Evolutionary conservation across 2,888 invertebrate genomes (phyloP).

Genomic region (Leucania comma): DNA sequence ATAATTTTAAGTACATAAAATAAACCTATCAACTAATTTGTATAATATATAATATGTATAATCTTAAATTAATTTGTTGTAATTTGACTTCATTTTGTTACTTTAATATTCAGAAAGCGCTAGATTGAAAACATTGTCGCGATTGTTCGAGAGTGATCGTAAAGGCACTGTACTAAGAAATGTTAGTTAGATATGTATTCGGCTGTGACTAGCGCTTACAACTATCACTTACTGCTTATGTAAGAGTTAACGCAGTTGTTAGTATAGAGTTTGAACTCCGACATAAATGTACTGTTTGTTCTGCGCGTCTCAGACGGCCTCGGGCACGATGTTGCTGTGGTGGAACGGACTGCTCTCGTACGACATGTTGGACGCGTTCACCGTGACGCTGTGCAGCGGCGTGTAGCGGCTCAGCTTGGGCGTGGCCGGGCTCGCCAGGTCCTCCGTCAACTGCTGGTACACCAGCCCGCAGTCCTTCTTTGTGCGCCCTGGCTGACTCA

Average conservation of each 20-base stretch:
- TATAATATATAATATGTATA: slow-evolving; percentile 91
- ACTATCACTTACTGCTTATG: slow-evolving; percentile 88
- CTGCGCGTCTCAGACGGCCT: slow-evolving; percentile 88
- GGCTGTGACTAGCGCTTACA: slow-evolving; percentile 88
- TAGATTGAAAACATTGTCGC: slow-evolving; percentile 83
- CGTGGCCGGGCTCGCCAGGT: slow-evolving; percentile 92
- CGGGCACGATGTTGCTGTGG: slow-evolving; percentile 92
- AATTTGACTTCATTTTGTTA: slow-evolving; percentile 89
- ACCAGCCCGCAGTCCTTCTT: slow-evolving; percentile 94
- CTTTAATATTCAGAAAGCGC: slow-evolving; percentile 87
- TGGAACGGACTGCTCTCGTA: slow-evolving; percentile 92
- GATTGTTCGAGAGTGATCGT: slow-evolving; percentile 82
- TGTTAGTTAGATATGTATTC: slow-evolving; percentile 79
- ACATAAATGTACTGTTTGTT: slow-evolving; percentile 72
- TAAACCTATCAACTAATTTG: slow-evolving; percentile 90
- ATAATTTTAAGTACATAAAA: slow-evolving; percentile 91
- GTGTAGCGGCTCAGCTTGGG: slow-evolving; percentile 93
- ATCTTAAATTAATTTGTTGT: slow-evolving; percentile 90
- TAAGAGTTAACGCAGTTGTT: slow-evolving; percentile 87
- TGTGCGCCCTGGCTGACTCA: slow-evolving; percentile 89
- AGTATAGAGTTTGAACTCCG: slow-evolving; percentile 77
- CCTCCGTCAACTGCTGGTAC: slow-evolving; percentile 95
- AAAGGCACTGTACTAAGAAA: slow-evolving; percentile 84
- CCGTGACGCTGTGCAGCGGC: slow-evolving; percentile 88
- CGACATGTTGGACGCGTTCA: slow-evolving; percentile 87